Evolutionary conservation across 2,797 vertebrate species (phyloP).

Genomic region (Remorina albescens): DNA sequence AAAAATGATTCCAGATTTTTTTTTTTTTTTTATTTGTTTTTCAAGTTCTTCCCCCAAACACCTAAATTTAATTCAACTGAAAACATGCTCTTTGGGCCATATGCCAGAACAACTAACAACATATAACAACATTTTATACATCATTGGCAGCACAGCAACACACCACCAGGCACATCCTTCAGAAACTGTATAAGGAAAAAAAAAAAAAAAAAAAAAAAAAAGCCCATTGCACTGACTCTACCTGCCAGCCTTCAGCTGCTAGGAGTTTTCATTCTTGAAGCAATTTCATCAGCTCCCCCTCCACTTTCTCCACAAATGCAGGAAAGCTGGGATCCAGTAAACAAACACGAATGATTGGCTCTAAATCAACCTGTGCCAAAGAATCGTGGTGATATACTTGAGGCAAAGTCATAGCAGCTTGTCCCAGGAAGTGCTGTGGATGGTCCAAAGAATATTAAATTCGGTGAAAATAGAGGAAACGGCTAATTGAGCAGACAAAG

Average conservation of each 20-base stretch:
- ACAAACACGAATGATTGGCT: slow-evolving; percentile 87
- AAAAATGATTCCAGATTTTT: slow-evolving; percentile 69
- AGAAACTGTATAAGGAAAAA: slow-evolving; percentile 45
- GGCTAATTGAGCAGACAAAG: background rate
- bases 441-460: slow-evolving; percentile 17
- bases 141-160: slow-evolving; percentile 30
- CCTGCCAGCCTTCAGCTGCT: slow-evolving; percentile 57
- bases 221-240: slow-evolving; percentile 49
- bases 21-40: slow-evolving; percentile 33
- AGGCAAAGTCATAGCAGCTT: slow-evolving; percentile 73
- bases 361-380: slow-evolving; percentile 81
- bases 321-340: slow-evolving; percentile 91
- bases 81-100: slow-evolving; percentile 12
- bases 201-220: too few species aligned
- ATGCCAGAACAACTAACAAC: slow-evolving; percentile 28
- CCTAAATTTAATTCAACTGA: background rate
- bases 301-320: slow-evolving; percentile 91
- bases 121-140: slow-evolving; percentile 37
- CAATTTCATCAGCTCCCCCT: slow-evolving; percentile 87
- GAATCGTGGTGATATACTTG: slow-evolving; percentile 55
- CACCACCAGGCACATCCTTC: slow-evolving; percentile 60
- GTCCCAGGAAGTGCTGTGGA: slow-evolving; percentile 84
- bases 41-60: slow-evolving; percentile 24
- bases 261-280: slow-evolving; percentile 77
- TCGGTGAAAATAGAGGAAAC: background rate